A percentile compares a stretch with the other conserved stretches of the same genome.
Evolutionary conservation across 2,113 vertebrate species (phyloP).

Genomic region (Platycercus adscitus): DNA sequence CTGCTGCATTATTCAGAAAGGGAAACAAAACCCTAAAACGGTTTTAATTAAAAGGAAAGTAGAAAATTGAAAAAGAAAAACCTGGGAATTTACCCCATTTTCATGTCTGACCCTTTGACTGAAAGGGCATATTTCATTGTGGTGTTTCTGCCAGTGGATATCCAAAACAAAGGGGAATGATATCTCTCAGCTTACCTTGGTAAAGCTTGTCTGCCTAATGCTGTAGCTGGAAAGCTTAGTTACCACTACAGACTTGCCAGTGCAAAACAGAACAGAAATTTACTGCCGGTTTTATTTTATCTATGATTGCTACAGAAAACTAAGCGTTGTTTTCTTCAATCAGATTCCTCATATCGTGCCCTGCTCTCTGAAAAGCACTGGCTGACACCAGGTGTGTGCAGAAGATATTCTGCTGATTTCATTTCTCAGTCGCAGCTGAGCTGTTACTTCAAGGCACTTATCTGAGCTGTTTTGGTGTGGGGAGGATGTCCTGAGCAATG

Average conservation of each 20-base stretch:
- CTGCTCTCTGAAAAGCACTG: background rate
- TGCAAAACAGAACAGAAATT: background rate
- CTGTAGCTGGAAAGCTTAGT: background rate
- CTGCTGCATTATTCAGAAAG: background rate
- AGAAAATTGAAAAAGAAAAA: background rate
- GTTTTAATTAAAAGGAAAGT: background rate
- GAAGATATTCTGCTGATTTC: background rate
- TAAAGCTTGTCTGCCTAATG: background rate
- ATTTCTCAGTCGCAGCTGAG: background rate
- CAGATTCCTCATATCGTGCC: fast-evolving
- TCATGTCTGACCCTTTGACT: background rate
- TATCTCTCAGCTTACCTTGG: background rate
- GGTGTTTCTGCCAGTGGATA: background rate
- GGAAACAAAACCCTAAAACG: background rate
- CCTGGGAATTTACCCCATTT: background rate
- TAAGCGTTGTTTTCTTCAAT: background rate
- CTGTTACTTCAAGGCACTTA: background rate
- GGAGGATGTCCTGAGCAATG: background rate
- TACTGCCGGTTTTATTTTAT: background rate
- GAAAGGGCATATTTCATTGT: background rate
- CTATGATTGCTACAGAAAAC: background rate
- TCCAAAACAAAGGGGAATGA: background rate
- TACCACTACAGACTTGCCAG: background rate
- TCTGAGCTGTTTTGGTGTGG: background rate
- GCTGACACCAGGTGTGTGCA: too few species aligned